phyloP scores from a whole-genome alignment of 2,113 vertebrate genomes.

The Nettapus auritus region DNA sequence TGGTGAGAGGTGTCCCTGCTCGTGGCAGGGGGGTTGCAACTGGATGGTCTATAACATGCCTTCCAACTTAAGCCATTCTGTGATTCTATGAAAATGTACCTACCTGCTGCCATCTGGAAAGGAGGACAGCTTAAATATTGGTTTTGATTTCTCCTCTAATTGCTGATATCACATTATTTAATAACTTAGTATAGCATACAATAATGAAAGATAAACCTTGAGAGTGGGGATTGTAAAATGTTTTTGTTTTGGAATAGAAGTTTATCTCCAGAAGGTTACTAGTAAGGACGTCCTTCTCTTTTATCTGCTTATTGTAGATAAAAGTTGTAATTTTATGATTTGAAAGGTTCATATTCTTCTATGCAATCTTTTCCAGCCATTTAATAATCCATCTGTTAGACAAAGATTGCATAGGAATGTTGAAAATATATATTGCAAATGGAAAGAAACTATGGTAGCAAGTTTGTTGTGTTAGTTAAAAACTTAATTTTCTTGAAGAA shows the following conservation, averaged over 20 bases:
- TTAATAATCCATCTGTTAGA: conserved; percentile 16
- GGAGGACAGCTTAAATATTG: neutral
- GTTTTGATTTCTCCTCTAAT: neutral
- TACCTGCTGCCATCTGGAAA: neutral
- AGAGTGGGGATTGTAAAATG: neutral
- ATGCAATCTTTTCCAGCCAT: neutral
- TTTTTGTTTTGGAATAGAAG: neutral
- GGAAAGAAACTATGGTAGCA: neutral
- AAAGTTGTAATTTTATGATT: conserved; percentile 9
- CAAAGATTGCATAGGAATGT: neutral
- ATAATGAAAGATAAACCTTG: neutral
- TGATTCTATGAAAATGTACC: neutral
- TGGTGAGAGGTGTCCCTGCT: neutral
- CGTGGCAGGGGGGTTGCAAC: neutral
- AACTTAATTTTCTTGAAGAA: neutral
- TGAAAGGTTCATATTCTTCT: neutral
- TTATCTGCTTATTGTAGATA: neutral
- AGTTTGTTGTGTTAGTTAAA: neutral
- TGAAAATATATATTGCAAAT: conserved; percentile 23
- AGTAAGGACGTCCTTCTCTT: neutral
- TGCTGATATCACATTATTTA: neutral
- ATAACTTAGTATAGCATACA: neutral
- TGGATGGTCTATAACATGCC: neutral
- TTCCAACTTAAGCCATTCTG: neutral
- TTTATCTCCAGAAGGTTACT: conserved; percentile 24